Percentiles rank a stretch among this genome's conserved stretches.
Evolutionary conservation across 2,888 invertebrate genomes (phyloP).

Genomic region (Cataglyphis altisquamis): DNA sequence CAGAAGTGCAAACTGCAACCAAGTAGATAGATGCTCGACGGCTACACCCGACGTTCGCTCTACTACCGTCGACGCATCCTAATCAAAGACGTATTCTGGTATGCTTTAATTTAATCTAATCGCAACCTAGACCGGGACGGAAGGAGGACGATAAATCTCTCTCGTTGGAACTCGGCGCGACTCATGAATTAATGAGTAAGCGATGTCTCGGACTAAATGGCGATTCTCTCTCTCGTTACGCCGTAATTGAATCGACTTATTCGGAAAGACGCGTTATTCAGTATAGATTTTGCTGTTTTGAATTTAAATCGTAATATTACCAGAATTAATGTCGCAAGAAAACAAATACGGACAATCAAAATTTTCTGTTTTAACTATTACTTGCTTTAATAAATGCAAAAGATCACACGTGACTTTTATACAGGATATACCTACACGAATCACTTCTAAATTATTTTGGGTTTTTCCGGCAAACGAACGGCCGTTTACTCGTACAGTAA

Average conservation of each 20-base stretch:
- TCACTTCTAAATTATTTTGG: conserved; percentile 22
- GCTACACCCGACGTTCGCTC: no score
- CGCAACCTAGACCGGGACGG: not conserved
- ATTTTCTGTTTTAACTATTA: not conserved
- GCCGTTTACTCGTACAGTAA: conserved; percentile 29
- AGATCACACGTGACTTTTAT: not conserved
- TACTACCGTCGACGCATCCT: conserved; percentile 16
- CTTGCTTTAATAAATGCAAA: not conserved
- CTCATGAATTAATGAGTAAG: conserved; percentile 41
- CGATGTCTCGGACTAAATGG: conserved; percentile 34
- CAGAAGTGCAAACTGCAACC: conserved; percentile 30
- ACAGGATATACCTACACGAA: not conserved
- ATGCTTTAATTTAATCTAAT: conserved; percentile 40
- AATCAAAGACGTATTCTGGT: conserved; percentile 47
- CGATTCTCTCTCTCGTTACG: conserved; percentile 28
- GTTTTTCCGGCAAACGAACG: conserved; percentile 28
- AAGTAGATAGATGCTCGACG: conserved; percentile 18
- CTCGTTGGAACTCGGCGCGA: conserved; percentile 3
- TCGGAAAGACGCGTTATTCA: conserved; percentile 9
- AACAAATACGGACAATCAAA: not conserved
- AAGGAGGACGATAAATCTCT: conserved; percentile 38
- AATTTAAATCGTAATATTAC: not conserved
- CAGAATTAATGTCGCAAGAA: not conserved
- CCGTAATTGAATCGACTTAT: conserved; percentile 26
- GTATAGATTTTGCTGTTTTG: not conserved